Percentiles rank a stretch among this genome's conserved stretches.
Evolutionary conservation across 53 echinoderm and acorn worm genomes (phyloP).

Genomic region (Echinometra lucunter): DNA sequence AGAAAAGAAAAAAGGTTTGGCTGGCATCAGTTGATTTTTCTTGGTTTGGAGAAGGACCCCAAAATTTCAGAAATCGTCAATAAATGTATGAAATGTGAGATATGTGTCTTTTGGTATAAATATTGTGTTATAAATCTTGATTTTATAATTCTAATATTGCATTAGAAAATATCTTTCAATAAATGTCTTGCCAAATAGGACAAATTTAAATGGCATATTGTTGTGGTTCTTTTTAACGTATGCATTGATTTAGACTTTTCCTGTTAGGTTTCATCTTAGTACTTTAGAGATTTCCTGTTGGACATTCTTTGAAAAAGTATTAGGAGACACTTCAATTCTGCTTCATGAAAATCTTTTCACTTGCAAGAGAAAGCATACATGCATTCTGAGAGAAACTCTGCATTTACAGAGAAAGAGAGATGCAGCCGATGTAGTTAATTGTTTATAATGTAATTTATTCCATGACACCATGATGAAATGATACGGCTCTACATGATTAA

Average conservation of each 20-base stretch:
- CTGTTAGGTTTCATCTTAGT: no score
- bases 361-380: no score
- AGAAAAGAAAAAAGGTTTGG: no score
- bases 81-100: neutral
- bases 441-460: constrained; percentile 10
- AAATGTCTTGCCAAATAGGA: constrained; percentile 3
- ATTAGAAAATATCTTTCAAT: neutral
- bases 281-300: no score
- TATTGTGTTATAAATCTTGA: neutral
- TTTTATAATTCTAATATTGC: neutral
- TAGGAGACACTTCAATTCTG: no score
- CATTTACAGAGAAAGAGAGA: neutral
- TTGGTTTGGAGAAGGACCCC: no score
- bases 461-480: neutral
- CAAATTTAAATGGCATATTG: neutral
- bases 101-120: neutral
- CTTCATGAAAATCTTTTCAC: no score
- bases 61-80: no score
- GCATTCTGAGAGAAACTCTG: no score
- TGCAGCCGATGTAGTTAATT: neutral
- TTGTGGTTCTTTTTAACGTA: neutral
- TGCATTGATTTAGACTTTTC: no score
- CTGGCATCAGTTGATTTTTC: no score
- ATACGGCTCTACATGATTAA: neutral
- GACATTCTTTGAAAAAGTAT: no score